Evolutionary conservation across 1,140 invertebrate species (phyloP), one percentile per base, ranked within the genome.

Genomic region (Bicyclus anynana): DNA sequence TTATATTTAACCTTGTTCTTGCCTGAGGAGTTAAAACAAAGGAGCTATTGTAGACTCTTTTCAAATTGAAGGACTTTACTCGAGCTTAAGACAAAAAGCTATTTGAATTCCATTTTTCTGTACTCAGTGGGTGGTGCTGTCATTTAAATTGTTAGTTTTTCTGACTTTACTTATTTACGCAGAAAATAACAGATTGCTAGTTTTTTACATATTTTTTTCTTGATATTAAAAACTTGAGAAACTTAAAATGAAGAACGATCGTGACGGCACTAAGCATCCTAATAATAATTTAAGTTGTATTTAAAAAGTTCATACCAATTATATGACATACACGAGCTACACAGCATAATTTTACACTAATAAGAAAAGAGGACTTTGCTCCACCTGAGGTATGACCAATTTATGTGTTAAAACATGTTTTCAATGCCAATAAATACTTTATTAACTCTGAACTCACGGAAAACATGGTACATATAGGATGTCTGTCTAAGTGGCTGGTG

Each of bases 211-310:
- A 46, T 5, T 18, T 13, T 40, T 40, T 40, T 37, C 12, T 13
- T 5, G 13, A 10, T 2, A 37, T 12, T 27, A 27, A 27, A 27
- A 27, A 27, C 5, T 23, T 23, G 23, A 2, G 23, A 23, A 23
- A 23, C n/a, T n/a, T n/a, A 23, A 7, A 17, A 40, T 17, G 37
- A 2, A 40, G 17, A 66, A 78, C 73, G 80, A 84, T 79, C 78
- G 80, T 79, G 61, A 82, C 77, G 78, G 77, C 74, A 82, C 55
- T 23, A n/a, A n/a, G n/a, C n/a, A n/a, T n/a, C n/a, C n/a, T n/a
- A 23, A 23, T 23, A 23, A 33, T 37, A 1, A 10, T 26, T 5
- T 44, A 9, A 44, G 12, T 40, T 10, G n/a, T 33, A 10, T 12
- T 7, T 33, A 10, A 33, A 3, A 33, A 33, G 3, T 12, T 10